Evolutionary conservation across 2,888 invertebrate species (phyloP).

Genomic region (Lithophane ornitopus): DNA sequence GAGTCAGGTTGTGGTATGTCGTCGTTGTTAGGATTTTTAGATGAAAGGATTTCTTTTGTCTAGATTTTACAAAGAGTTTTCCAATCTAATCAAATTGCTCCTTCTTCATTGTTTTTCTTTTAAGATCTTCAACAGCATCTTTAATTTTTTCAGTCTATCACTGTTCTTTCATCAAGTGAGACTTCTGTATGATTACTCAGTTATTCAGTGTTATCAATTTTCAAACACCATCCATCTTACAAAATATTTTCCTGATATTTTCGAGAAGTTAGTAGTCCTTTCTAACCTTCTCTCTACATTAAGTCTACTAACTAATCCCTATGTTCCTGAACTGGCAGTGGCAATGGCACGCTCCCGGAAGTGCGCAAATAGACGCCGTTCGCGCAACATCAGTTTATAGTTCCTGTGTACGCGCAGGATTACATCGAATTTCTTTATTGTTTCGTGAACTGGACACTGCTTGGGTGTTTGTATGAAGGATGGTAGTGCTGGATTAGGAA

Average conservation of each 20-base stretch:
- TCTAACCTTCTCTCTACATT: background rate
- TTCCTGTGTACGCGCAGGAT: slow-evolving; percentile 53
- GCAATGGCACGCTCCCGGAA: slow-evolving; percentile 65
- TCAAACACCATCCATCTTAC: background rate
- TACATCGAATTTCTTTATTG: slow-evolving; percentile 52
- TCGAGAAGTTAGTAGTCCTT: background rate
- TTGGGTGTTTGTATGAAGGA: background rate
- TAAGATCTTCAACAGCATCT: background rate
- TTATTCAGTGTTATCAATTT: background rate
- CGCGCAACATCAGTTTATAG: slow-evolving; percentile 53
- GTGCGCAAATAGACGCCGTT: slow-evolving; percentile 66
- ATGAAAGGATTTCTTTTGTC: slow-evolving; percentile 21
- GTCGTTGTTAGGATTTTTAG: background rate
- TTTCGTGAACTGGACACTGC: slow-evolving; percentile 27
- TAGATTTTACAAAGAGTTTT: background rate
- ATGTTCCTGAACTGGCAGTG: slow-evolving; percentile 42
- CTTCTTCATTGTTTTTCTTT: background rate
- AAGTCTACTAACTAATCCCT: slow-evolving; percentile 8
- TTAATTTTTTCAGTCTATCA: background rate
- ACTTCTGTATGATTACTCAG: background rate
- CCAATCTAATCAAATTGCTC: no score
- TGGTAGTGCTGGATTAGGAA: background rate
- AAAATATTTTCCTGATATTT: background rate
- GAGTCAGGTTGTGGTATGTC: slow-evolving; percentile 48
- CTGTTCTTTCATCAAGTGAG: background rate